Evolutionary conservation across 2,888 invertebrate species (phyloP), one percentile per base, ranked within the genome.

Genomic region (Pseudococcus jackbeardsleyi): DNA sequence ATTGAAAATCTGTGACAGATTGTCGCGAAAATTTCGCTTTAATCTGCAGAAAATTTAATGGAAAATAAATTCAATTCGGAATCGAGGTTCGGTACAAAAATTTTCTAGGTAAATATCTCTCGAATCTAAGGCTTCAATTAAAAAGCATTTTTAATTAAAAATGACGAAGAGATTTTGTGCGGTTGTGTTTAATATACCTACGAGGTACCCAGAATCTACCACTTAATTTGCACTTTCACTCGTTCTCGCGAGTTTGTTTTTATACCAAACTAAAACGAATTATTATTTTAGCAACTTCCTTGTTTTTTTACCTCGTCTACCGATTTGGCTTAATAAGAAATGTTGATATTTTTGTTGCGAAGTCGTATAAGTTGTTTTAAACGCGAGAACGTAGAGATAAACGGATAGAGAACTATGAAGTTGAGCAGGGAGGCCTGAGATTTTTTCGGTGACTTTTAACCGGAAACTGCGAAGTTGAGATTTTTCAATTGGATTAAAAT

Each of bases 31-130:
- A 77, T 77, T 77, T 77, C 77, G 26, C 77, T 77, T 77, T 39
- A 77, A 77, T 77, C 77, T 77, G 77, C 77, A 77, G 77, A 77
- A 77, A 77, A 77, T 77, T 77, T 77, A 77, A 77, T 77, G 77
- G 77, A 77, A 77, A 77, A 77, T 77, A 77, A 77, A 77, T 77
- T 77, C 77, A 77, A 77, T 77, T 77, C 77, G 39, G 5, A 77
- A 77, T 77, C 77, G 33, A 33, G 42, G 42, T 77, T 77, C 42
- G 39, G 77, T 77, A 42, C 77, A 77, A 77, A 77, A 77, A 77
- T 77, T 77, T 42, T 77, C 77, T 77, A 77, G 77, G 77, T 42
- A 77, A 77, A 68, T 68, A 68, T 77, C 77, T 33, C 77, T 42
- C 77, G 77, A 77, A 33, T 26, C 42, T 33, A 42, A 42, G 77